These are phyloP conservation scores for Hermodice carunculata DNA, from an alignment of 2,888 invertebrate species.

Conservation along the genomic window DNA sequence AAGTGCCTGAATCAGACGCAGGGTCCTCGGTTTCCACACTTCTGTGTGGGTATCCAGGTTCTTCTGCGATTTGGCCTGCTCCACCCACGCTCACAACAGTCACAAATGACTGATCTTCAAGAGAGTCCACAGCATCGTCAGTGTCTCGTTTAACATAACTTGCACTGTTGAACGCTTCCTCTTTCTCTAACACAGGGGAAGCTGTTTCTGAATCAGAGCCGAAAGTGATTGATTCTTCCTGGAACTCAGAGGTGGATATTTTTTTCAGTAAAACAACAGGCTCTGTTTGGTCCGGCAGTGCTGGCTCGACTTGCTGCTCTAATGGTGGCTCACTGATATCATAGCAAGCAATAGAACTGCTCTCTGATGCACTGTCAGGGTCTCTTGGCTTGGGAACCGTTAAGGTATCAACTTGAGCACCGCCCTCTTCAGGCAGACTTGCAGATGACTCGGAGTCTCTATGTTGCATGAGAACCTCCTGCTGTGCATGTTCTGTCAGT, in stretches of 20 bases:
- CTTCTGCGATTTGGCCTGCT: too few relatives aligned
- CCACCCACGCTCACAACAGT: conserved; percentile 2
- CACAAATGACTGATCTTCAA: too few relatives aligned
- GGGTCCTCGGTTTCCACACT: too few relatives aligned
- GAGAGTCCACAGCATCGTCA: too few relatives aligned
- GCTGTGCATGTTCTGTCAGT: too few relatives aligned
- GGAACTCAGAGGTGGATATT: not conserved
- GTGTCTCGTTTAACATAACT: not conserved
- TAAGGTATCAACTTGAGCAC: too few relatives aligned
- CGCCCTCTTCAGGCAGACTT: too few relatives aligned
- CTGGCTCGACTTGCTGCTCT: not conserved
- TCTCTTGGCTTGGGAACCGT: not conserved
- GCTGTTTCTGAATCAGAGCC: not conserved
- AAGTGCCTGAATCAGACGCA: conserved; percentile 9
- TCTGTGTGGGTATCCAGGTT: conserved; percentile 3
- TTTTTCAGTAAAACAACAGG: conserved; percentile 8
- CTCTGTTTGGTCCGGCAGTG: not conserved
- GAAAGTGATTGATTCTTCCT: too few relatives aligned
- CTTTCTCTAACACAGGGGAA: not conserved
- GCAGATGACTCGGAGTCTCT: too few relatives aligned
- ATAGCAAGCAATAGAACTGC: not conserved
- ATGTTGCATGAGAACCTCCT: too few relatives aligned
- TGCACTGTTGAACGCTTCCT: not conserved
- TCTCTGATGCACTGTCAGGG: not conserved
- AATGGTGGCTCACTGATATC: not conserved